Evolutionary conservation across 2,797 vertebrate species (phyloP).

Genomic region (Rhinichthys osculus): DNA sequence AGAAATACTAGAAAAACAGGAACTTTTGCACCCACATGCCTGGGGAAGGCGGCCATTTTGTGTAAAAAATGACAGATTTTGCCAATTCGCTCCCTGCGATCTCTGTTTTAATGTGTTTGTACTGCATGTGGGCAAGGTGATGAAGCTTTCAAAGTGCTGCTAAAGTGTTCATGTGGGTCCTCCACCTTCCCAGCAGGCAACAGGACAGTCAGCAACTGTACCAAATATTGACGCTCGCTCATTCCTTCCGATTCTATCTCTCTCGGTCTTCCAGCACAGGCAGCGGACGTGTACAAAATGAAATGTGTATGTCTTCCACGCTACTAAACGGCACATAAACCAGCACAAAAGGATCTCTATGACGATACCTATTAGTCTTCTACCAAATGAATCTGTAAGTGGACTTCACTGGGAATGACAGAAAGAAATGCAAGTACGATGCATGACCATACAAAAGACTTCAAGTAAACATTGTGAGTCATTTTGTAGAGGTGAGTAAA

Average conservation of each 20-base stretch:
- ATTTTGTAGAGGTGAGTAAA: slow-evolving; percentile 58
- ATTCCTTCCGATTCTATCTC: not conserved
- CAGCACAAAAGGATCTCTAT: slow-evolving; percentile 60
- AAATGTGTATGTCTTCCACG: slow-evolving; percentile 57
- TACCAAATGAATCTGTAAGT: slow-evolving; percentile 53
- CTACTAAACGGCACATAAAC: slow-evolving; percentile 58
- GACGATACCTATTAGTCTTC: slow-evolving; percentile 60
- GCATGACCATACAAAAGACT: slow-evolving; percentile 68
- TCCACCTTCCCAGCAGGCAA: slow-evolving; percentile 71
- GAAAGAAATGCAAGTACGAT: slow-evolving; percentile 61
- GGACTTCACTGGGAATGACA: slow-evolving; percentile 66
- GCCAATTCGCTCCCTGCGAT: slow-evolving; percentile 20
- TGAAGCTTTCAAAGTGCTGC: slow-evolving; percentile 76
- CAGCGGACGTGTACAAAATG: slow-evolving; percentile 43
- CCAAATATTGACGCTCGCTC: slow-evolving; percentile 23
- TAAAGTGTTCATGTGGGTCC: slow-evolving; percentile 69
- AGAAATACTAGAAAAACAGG: slow-evolving; percentile 44
- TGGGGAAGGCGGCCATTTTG: slow-evolving; percentile 33
- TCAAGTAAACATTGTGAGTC: slow-evolving; percentile 77
- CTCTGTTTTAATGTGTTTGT: slow-evolving; percentile 46
- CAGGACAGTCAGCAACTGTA: slow-evolving; percentile 52
- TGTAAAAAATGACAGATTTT: slow-evolving; percentile 24
- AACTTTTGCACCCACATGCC: slow-evolving; percentile 18
- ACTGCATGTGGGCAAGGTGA: slow-evolving; percentile 63
- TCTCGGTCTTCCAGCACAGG: slow-evolving; percentile 39